phyloP scores from a whole-genome alignment of 2,888 invertebrate genomes.

The Camponotus fellah region DNA sequence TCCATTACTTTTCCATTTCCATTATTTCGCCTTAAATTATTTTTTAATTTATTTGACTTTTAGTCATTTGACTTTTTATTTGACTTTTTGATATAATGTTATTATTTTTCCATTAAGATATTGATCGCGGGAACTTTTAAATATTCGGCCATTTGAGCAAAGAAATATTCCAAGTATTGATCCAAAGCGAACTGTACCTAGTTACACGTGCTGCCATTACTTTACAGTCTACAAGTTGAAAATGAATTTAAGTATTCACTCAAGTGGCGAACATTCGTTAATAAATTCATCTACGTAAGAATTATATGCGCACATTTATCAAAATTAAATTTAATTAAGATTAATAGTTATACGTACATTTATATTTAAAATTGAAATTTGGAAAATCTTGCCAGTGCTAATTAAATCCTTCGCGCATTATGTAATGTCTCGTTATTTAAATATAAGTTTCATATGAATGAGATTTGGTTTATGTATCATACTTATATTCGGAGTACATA shows the following conservation, averaged over 20 bases:
- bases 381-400: neutral
- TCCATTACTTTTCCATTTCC: neutral
- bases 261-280: neutral
- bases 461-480: neutral
- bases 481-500: neutral
- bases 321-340: conserved; percentile 29
- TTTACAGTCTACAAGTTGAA: conserved; percentile 35
- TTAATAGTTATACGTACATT: neutral
- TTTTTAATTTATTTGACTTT: conserved; percentile 8
- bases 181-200: conserved; percentile 53
- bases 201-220: conserved; percentile 41
- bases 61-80: neutral
- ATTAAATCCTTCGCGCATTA: neutral
- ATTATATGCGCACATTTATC: neutral
- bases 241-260: conserved; percentile 10
- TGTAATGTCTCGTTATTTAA: neutral
- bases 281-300: conserved; percentile 12
- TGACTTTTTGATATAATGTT: neutral
- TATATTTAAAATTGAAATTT: conserved; percentile 2
- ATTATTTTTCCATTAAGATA: conserved; percentile 49
- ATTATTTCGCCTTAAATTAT: neutral
- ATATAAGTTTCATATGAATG: neutral
- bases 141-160: conserved; percentile 53
- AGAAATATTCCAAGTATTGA: conserved; percentile 63
- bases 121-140: conserved; percentile 45